phyloP scores from a whole-genome alignment of 2,797 vertebrate genomes.

The Semaprochilodus insignis region DNA sequence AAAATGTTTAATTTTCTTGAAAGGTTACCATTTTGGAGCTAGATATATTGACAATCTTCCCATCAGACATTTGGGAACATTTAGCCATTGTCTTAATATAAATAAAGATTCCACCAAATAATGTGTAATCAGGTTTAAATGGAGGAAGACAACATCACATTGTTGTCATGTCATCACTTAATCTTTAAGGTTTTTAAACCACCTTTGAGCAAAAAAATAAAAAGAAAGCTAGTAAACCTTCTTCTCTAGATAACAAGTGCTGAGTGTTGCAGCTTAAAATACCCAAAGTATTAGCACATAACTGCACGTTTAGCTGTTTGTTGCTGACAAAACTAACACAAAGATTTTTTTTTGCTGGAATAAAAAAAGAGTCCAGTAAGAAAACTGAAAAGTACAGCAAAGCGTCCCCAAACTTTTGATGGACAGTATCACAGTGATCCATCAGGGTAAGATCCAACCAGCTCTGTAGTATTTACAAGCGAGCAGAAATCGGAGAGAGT shows the following conservation, averaged over 20 bases:
- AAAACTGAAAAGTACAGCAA: neutral
- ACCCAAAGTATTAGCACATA: neutral
- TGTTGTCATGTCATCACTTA: neutral
- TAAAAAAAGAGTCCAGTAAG: neutral
- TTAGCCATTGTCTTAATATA: no score
- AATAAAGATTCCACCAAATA: no score
- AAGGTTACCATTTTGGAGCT: no score
- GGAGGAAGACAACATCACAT: neutral
- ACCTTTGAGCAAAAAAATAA: no score
- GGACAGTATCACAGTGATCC: neutral
- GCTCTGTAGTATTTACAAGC: conserved; percentile 94
- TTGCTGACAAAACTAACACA: no score
- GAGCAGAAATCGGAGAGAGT: conserved; percentile 92
- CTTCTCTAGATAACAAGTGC: neutral
- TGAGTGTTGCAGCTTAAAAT: neutral
- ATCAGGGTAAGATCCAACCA: conserved; percentile 71
- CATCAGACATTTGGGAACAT: no score
- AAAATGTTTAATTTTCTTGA: no score
- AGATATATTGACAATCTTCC: no score
- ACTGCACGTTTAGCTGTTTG: neutral
- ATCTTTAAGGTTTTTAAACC: neutral
- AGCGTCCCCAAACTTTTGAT: neutral
- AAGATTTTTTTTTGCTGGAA: neutral
- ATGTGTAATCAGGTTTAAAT: neutral
- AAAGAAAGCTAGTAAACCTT: neutral